Conservation (phyloP, 2,113 vertebrate species). For the Naja naja region DNA sequence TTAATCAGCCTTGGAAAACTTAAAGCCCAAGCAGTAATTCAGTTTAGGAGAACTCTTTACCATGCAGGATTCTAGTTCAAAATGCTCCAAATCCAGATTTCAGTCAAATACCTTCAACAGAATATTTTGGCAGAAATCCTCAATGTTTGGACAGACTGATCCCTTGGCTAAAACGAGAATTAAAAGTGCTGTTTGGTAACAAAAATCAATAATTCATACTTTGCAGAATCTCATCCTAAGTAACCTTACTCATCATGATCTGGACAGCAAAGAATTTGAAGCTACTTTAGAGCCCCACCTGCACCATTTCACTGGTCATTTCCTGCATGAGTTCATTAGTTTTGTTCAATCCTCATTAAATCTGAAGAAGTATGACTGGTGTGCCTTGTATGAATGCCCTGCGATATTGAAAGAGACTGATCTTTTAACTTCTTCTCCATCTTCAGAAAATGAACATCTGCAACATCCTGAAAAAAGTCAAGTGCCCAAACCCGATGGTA, state of each 20-base stretch:
- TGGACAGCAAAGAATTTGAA: conserved; percentile 53
- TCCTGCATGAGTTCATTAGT: conserved; percentile 59
- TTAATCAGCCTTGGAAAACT: conserved; percentile 23
- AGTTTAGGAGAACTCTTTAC: conserved; percentile 53
- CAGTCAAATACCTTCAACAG: conserved; percentile 24
- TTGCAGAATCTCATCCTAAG: conserved; percentile 43
- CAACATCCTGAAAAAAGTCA: background rate
- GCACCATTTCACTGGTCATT: conserved; percentile 47
- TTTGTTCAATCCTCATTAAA: conserved; percentile 56
- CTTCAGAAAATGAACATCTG: background rate
- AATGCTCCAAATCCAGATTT: conserved; percentile 24
- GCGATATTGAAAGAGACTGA: background rate
- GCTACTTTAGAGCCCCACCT: conserved; percentile 53
- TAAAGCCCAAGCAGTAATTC: conserved; percentile 34
- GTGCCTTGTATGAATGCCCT: conserved; percentile 48
- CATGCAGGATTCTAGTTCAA: conserved; percentile 38
- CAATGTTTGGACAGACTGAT: conserved; percentile 35
- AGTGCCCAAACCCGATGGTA: background rate
- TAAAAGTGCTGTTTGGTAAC: conserved; percentile 50
- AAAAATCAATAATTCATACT: conserved; percentile 43
- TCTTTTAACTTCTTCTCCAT: background rate
- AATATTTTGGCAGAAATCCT: conserved; percentile 51
- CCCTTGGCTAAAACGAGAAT: conserved; percentile 59
- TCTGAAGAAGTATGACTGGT: conserved; percentile 55
- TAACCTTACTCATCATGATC: conserved; percentile 45